Evolutionary conservation across 2,888 invertebrate species (phyloP), one percentile per base, ranked within the genome.

Genomic region (Thyatira batis): DNA sequence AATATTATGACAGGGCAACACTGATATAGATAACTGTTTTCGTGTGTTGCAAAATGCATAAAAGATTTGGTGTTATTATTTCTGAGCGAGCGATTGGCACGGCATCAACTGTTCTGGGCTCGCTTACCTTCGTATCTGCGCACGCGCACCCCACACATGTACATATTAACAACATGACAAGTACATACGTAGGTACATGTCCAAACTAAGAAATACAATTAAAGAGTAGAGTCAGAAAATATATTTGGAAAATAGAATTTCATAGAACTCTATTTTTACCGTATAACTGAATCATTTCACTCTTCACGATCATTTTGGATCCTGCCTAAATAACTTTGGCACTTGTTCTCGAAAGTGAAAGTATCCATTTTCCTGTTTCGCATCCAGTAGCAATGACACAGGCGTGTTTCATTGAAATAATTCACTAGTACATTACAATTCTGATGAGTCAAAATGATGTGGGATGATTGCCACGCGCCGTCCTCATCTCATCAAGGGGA

Each of bases 71-170:
- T 62, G 58, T 63, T 63, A 58, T 76, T 75, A 69, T 71, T 67
- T 82, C 78, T 76, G 75, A 73, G 72, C 61, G 69, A 65, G 76
- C 71, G 73, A 80, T 87, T 89, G 89, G 89, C 89, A 83, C 71
- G 57, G 68, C 73, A 69, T 86, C 88, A 89, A 88, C 77, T 69
- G 63, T 58, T 62, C 57, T 60, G 63, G 70, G 78, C 84, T 71
- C 58, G 85, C 78, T 88, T 86, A 87, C 88, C 88, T 89, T 88
- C 87, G 77, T 57, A 58, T 61, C 71, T 58, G 70, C 76, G 60
- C 73, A 65, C 67, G 67, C 69, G 61, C 65, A 65, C 67, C 61
- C 60, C 63, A 66, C 66, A 69, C 65, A 58, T 62, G 69, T 56
- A 52, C 61, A 61, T 56, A 49, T 21, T 49, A 49, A 58, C 27